Base-by-base conservation (phyloP, 1,140 invertebrate genomes). In the Hydropsyche tenuis region DNA sequence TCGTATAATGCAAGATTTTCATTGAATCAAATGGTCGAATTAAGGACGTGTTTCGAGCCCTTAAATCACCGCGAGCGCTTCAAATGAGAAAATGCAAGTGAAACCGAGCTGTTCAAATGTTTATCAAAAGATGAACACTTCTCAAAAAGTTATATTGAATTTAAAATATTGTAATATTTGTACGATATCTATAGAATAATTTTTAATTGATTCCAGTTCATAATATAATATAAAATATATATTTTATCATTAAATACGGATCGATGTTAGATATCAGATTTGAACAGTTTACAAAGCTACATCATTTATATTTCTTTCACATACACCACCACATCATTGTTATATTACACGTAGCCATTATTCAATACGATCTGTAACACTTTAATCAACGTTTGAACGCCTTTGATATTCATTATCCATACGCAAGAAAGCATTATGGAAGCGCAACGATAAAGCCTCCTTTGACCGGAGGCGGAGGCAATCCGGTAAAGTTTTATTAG, bases 401-500 rank as follows among this genome's bases (percentile, higher is more conserved):
- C 23, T 25, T 60, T 20, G 23, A 60, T 60, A 60, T 25, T 60
- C 56, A 60, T 60, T 60, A 60, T 11, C 48, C n/a, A 9, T 20
- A 16, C 14, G 18, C n/a, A 18, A 1, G 56, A 60, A 9, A 37
- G 22, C 56, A 11, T 14, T 60, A 60, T 60, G 56, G 56, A 25
- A 60, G 56, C 4, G 23, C 22, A 14, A 4, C 20, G 56, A 60
- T 60, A 60, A 23, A 60, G 20, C 56, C 22, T 25, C 56, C 30
- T 25, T 23, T 65, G n/a, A 65, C 63, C 37, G 63, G 63, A 60
- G 53, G 53, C 27, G 63, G 63, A n/a, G 30, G 16, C 63, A 23
- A 46, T 46, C 63, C 65, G 65, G 65, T 68, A 68, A 68, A 27
- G 42, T 48, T 68, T 68, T 68, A 68, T 68, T 68, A 68, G 65